Evolutionary conservation across 2,888 invertebrate genomes (phyloP), one percentile per base, ranked within the genome.

Genomic region (Chironomus riparius): DNA sequence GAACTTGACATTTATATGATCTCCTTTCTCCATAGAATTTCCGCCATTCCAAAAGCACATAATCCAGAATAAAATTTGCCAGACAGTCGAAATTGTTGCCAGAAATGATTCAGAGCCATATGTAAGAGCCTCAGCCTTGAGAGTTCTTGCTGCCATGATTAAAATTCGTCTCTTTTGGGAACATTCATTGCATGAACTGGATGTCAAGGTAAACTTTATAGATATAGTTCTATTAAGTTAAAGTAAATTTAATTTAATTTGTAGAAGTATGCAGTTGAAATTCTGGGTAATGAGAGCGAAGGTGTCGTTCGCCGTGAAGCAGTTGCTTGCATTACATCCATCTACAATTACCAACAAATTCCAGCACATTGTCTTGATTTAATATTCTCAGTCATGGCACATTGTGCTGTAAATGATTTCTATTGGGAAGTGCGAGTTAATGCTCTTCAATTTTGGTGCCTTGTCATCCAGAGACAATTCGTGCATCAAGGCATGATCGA

Each of bases 401-500:
- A 87, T 13, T 88, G 91, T 0, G 89, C 90, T 0, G 86, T 89
- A 0, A 85, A 87, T 10, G 94, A 94, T 81, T 87, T 93, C 76
- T 91, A 94, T 80, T 93, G 93, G 92, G 93, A 94, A 81, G 93
- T 93, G 0, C 92, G 92, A 82, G 84, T 90, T 0, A 88, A 87
- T 76, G 90, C 92, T 0, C 81, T 94, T 0, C 85, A 86, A 77
- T 93, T 91, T 80, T 94, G 93, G 93, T 86, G 87, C 76, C 84
- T 87, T 12, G 89, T 91, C 22, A 89, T 92, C 68, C 85, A 87
- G 24, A 86, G 87, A 0, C 87, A 89, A 74, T 83, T 93, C 7
- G 86, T 86, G 0, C 88, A 92, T 80, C 92, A 93, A 83, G 93
- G 93, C n/a, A 92, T 93, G 91, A 87, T 93, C 12, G 93, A 94